Conservation (phyloP, 2,888 invertebrate genomes). For the Elgonia sp. region DNA sequence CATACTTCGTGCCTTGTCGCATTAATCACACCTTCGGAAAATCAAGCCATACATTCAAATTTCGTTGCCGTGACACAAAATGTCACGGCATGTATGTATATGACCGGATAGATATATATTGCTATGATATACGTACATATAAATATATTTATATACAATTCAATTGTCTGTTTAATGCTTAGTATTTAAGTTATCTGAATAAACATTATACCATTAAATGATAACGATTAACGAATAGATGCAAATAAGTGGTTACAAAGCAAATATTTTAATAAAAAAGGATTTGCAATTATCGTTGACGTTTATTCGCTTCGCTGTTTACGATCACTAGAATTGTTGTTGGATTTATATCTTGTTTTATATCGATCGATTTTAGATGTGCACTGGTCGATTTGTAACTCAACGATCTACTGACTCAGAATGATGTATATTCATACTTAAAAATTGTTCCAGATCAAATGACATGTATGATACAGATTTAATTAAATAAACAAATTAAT, state of each 20-base stretch:
- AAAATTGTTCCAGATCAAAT: too few species aligned
- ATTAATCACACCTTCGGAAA: conserved; percentile 57
- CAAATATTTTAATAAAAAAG: conserved; percentile 54
- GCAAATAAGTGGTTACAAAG: conserved; percentile 40
- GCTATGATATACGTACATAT: conserved; percentile 56
- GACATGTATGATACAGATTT: too few species aligned
- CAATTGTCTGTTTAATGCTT: conserved; percentile 72
- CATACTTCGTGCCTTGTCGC: conserved; percentile 70
- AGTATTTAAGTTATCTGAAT: conserved; percentile 73
- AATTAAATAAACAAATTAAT: too few species aligned
- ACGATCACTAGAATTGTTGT: neutral
- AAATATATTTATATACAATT: conserved; percentile 75
- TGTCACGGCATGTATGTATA: conserved; percentile 39
- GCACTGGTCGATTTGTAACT: too few species aligned
- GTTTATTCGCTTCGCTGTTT: conserved; percentile 2
- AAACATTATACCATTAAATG: conserved; percentile 40
- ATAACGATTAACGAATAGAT: conserved; percentile 26
- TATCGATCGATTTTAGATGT: too few species aligned
- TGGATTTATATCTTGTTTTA: neutral
- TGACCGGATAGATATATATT: conserved; percentile 47
- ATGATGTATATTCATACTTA: too few species aligned
- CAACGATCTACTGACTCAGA: too few species aligned
- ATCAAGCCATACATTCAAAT: conserved; percentile 25
- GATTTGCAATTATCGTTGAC: conserved; percentile 51
- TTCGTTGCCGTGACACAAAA: conserved; percentile 9